Evolutionary conservation across 2,888 invertebrate species (phyloP), one percentile per base, ranked within the genome.

Genomic region (Amphipyra tragopoginis): DNA sequence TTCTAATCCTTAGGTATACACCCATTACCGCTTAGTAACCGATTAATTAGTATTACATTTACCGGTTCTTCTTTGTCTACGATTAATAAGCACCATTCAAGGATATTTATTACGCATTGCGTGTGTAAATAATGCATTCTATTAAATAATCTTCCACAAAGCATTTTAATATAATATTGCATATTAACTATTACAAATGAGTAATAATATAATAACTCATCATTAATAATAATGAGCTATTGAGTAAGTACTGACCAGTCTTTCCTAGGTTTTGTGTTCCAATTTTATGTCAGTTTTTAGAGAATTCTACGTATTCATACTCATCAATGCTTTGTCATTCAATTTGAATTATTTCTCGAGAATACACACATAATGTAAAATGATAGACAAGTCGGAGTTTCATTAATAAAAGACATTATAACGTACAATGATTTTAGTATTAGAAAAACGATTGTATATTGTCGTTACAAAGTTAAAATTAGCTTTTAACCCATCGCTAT

Each of bases 261-360:
- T 36, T 2, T 10, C 34, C 21, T 4, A 65, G 56, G 72, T 67
- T 56, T 72, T 51, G 57, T 51, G 72, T 56, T 66, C 5, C 66
- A 15, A 39, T 1, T 43, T 14, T 65, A 33, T 29, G 34, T 71
- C 65, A 64, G 21, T 11, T 9, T 11, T 21, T 39, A 8, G n/a
- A n/a, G n/a, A 21, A 36, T 8, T n/a, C 42, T 47, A 0, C 0
- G 15, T 34, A 45, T 39, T 44, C 5, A 33, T 36, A 36, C 3
- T 13, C 21, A 21, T 21, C 21, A 21, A 21, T 21, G 21, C 3
- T 21, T 1, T 21, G 21, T 21, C 21, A 21, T 21, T 21, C 21
- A 21, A 21, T 21, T 21, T 21, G 1, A 21, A 21, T 21, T 21
- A 21, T 21, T 21, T 21, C 21, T 21, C 1, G 3, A 21, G 21